Evolutionary conservation across 2,797 vertebrate species (phyloP).

Genomic region (Sparidentex hasta): DNA sequence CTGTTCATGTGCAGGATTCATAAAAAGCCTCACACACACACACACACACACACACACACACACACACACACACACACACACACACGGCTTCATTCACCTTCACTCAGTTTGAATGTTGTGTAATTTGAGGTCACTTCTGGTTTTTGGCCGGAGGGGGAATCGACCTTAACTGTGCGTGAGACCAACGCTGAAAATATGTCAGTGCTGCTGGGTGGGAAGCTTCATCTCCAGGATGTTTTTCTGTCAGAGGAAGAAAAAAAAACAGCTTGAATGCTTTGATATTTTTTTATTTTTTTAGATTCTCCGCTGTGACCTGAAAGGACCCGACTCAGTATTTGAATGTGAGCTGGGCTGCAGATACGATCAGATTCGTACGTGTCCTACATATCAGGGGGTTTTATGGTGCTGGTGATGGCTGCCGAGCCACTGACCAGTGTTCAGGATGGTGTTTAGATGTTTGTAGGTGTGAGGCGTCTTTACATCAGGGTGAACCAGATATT

Average conservation of each 20-base stretch:
- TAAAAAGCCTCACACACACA: background rate
- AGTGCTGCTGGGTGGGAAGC: background rate
- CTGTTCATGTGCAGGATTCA: conserved; percentile 30
- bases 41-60: too few relatives aligned
- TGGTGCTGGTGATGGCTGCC: too few relatives aligned
- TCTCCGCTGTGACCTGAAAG: background rate
- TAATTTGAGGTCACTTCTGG: conserved; percentile 42
- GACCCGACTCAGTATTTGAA: background rate
- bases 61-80: background rate
- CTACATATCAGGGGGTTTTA: too few relatives aligned
- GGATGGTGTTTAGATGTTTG: too few relatives aligned
- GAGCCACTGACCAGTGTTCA: too few relatives aligned
- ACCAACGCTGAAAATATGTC: conserved; percentile 7
- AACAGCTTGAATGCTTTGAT: background rate
- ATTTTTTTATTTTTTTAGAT: background rate
- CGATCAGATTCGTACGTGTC: too few relatives aligned
- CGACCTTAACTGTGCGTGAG: conserved; percentile 25
- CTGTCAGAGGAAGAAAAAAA: background rate
- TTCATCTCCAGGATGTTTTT: background rate
- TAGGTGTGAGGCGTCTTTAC: too few relatives aligned
- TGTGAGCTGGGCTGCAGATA: too few relatives aligned
- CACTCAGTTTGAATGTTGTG: conserved; percentile 12
- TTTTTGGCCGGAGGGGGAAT: conserved; percentile 4
- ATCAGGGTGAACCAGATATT: too few relatives aligned
- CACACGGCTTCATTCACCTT: conserved; percentile 30